Base-by-base conservation (phyloP, 2,888 invertebrate species). In the Deilephila elpenor region DNA sequence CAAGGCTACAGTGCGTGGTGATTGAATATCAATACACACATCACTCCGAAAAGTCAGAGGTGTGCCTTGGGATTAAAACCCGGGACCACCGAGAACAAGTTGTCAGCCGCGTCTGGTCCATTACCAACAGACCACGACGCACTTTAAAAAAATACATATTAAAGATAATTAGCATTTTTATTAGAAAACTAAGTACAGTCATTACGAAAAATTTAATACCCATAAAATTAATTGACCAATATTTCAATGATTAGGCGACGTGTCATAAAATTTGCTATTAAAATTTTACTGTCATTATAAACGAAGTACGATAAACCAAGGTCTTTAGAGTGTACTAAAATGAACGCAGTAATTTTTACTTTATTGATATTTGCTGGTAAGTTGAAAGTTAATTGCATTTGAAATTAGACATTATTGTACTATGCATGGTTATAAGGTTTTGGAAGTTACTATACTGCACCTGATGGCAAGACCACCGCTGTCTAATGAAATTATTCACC, bases 231-330 rank as follows among this genome's bases (percentile, higher is more conserved):
- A 74, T 62, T 72, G 70, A 25, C 60, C 60, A 61, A 72, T 70
- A 72, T 72, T 59, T 70, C 72, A 74, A 60, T 70, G 59, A 72
- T 74, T 74, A 71, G 72, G 60, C 32, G 59, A 37, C 53, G 70
- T 67, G 74, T 72, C 70, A 74, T 74, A 72, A 74, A 74, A 74
- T 74, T 67, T n/a, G 74, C 71, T 70, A 74, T 74, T 71, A 74
- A 71, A 74, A 72, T 74, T 72, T 74, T 74, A 74, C 70, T 74
- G 72, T 59, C 60, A 56, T 70, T 70, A 74, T 74, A 56, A 72
- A 74, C 11, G 20, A n/a, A 37, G 34, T 60, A 56, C 51, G 61
- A 62, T 53, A 7, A 44, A 44, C 20, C 32, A 34, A 61, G 56
- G 25, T 53, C 62, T 62, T 61, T 56, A 62, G 56, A 73, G 61